Percentiles rank a stretch among this genome's conserved stretches.
Conservation (phyloP, 2,113 vertebrate species). For the Ginglymostoma cirratum region DNA sequence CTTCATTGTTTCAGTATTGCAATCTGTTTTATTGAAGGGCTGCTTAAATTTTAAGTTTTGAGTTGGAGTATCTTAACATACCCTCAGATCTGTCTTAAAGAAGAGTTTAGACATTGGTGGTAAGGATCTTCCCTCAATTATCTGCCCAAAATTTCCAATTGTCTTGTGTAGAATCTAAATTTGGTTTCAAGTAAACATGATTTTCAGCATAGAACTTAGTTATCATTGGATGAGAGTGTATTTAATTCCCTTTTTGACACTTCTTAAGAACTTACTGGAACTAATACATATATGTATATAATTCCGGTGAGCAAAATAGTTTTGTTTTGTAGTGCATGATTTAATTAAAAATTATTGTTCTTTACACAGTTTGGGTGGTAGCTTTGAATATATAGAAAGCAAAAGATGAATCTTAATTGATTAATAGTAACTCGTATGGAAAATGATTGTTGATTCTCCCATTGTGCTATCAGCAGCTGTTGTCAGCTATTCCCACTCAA, state of each 20-base stretch:
- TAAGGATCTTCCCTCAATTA: neutral
- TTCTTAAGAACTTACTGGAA: neutral
- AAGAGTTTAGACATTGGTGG: neutral
- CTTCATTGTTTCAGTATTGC: neutral
- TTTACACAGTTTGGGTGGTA: neutral
- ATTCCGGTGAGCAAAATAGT: neutral
- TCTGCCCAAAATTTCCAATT: neutral
- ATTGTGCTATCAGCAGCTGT: neutral
- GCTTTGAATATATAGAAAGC: neutral
- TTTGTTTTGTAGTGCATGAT: neutral
- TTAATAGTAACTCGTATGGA: neutral
- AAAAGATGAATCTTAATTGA: neutral
- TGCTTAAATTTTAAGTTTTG: neutral
- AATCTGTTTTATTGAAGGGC: neutral
- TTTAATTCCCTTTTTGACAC: neutral
- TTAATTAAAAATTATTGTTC: neutral
- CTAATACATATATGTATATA: neutral
- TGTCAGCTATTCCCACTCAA: neutral
- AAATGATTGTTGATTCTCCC: neutral
- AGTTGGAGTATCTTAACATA: neutral
- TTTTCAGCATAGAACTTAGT: neutral
- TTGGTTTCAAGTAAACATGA: neutral
- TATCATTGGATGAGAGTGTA: neutral
- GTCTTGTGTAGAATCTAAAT: neutral
- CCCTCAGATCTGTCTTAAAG: neutral